Percentiles rank a stretch among this genome's conserved stretches.
These are phyloP conservation scores for Eptatretus burgeri DNA, from an alignment of 2,113 vertebrate species.

Conservation along the genomic window DNA sequence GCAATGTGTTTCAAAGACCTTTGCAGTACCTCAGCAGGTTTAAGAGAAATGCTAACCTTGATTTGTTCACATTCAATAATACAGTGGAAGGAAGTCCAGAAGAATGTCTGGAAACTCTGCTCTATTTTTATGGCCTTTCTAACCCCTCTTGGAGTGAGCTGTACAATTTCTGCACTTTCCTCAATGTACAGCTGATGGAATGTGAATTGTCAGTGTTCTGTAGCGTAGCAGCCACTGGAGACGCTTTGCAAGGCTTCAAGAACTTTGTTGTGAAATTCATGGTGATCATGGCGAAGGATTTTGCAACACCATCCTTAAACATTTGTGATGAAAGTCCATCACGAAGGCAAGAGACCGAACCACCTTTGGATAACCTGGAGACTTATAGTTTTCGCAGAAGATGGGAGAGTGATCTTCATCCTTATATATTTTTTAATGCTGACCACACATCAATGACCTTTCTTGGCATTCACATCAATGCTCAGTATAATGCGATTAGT, in stretches of 20 bases:
- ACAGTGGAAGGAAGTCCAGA: constrained; percentile 12
- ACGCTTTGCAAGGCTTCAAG: constrained; percentile 22
- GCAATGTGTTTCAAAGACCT: constrained; percentile 24
- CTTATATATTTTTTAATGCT: constrained; percentile 30
- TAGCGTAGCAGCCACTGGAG: constrained; percentile 15
- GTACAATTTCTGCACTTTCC: constrained; percentile 28
- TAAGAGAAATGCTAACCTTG: constrained; percentile 14
- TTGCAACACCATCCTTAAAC: constrained; percentile 24
- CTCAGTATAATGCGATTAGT: constrained; percentile 17
- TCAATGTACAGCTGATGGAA: constrained; percentile 25
- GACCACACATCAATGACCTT: constrained; percentile 27
- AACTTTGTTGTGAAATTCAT: constrained; percentile 30
- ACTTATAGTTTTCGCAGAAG: constrained; percentile 18
- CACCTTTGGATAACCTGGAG: constrained; percentile 30
- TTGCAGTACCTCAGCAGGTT: constrained; percentile 24
- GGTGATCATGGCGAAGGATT: constrained; percentile 29
- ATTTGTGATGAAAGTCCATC: constrained; percentile 26
- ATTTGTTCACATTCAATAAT: constrained; percentile 16
- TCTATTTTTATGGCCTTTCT: constrained; percentile 18
- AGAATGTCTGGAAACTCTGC: constrained; percentile 20
- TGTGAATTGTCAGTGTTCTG: constrained; percentile 28
- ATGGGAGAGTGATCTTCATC: constrained; percentile 28
- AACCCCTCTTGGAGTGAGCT: constrained; percentile 32
- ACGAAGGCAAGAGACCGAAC: not conserved
- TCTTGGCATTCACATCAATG: constrained; percentile 22